Conservation (phyloP, 2,888 invertebrate species). For the Pachycephus smyrnensis region DNA sequence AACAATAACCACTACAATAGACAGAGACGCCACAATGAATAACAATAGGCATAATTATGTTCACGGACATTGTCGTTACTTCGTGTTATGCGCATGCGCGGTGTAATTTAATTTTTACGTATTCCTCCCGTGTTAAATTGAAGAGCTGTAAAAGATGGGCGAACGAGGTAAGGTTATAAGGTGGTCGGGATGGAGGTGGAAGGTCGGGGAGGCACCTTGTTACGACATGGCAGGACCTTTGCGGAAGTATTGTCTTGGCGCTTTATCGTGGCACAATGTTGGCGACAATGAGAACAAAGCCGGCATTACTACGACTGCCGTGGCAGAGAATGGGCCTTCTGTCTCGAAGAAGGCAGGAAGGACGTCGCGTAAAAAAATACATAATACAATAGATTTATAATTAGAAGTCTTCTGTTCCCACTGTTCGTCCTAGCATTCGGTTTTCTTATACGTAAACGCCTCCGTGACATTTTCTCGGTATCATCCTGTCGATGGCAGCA, state of each 20-base stretch:
- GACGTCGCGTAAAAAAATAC: conserved; percentile 54
- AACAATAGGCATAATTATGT: too few relatives aligned
- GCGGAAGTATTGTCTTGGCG: conserved; percentile 52
- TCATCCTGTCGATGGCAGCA: too few relatives aligned
- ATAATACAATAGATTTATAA: conserved; percentile 56
- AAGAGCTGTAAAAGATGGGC: neutral
- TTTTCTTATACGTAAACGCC: too few relatives aligned
- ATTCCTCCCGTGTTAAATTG: neutral
- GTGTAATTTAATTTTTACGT: too few relatives aligned
- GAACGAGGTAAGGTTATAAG: too few relatives aligned
- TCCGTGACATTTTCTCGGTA: too few relatives aligned
- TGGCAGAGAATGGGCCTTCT: conserved; percentile 45
- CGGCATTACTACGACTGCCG: conserved; percentile 54
- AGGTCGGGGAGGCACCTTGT: conserved; percentile 45
- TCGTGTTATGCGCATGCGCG: too few relatives aligned
- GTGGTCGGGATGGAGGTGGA: conserved; percentile 23
- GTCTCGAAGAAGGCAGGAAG: conserved; percentile 38
- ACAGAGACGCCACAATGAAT: too few relatives aligned
- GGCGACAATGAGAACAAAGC: conserved; percentile 56
- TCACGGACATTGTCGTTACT: too few relatives aligned
- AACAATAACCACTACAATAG: too few relatives aligned
- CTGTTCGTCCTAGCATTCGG: too few relatives aligned
- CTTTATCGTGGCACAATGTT: conserved; percentile 61
- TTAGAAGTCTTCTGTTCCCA: conserved; percentile 28
- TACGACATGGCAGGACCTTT: conserved; percentile 50